Evolutionary conservation across 1,140 invertebrate genomes (phyloP), one percentile per base, ranked within the genome.

Genomic region (Papilio xuthus): DNA sequence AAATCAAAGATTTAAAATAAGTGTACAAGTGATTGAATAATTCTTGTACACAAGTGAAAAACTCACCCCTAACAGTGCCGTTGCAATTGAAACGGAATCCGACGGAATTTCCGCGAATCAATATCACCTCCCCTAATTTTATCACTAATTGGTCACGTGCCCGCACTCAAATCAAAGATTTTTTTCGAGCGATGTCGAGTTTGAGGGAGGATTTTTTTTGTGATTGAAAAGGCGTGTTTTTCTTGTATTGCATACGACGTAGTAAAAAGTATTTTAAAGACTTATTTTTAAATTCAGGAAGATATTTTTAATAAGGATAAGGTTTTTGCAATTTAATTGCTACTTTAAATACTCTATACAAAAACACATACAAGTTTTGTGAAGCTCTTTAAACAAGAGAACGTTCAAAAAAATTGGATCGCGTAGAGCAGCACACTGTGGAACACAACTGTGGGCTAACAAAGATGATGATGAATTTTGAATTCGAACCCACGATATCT

Each of bases 61-160:
- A n/a, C 37, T 60, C 28, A n/a, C 53, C 53, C 53, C 53, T 10
- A 74, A 53, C 4, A 28, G 15, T n/a, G n/a, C 26, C 50, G 20
- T 3, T 76, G 50, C 74, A 60, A 76, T 76, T 76, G 74, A 76
- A 76, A 76, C 28, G 32, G 53, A 60, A 42, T 76, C 74, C 74
- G 32, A 41, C 74, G 74, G 74, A 76, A 76, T 76, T 76, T 42
- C 74, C 74, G 28, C 28, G 50, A 76, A 60, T 76, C 74, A 63
- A 76, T 76, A 76, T 76, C 74, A 76, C 74, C 74, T 76, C 74
- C 74, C 74, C 74, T 76, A 76, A 76, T 76, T 76, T 76, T 76
- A 63, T 20, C 74, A 15, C 74, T 76, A 76, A 76, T 76, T 76
- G 74, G 74, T 76, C 74, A 76, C 74, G 74, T 76, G 74, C 74